Percentiles rank a stretch among this genome's conserved stretches.
Conservation (phyloP, 2,797 vertebrate genomes). For the Nyctalus aviator region DNA sequence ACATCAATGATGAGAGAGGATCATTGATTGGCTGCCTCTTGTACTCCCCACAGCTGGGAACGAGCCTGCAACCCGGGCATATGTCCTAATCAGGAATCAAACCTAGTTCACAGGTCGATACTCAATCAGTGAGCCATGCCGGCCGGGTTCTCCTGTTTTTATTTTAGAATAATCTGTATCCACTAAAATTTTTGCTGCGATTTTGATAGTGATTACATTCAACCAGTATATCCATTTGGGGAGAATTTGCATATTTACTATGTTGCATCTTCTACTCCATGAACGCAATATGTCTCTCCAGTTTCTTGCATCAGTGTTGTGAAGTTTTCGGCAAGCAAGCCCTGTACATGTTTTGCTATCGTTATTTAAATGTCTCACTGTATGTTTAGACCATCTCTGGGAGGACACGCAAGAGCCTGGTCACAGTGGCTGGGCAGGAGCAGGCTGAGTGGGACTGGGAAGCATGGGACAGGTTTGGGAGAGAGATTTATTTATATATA, state of each 20-base stretch:
- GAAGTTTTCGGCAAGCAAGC: background rate
- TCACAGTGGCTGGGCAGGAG: background rate
- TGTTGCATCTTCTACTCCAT: background rate
- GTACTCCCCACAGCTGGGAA: too few species aligned
- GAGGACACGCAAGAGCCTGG: background rate
- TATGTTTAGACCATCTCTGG: background rate
- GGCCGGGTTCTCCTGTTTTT: background rate
- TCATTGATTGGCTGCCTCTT: too few species aligned
- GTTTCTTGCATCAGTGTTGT: background rate
- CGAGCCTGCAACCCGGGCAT: too few species aligned
- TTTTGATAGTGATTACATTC: background rate
- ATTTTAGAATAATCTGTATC: background rate
- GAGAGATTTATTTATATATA: background rate
- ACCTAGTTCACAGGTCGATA: too few species aligned
- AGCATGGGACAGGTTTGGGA: too few species aligned
- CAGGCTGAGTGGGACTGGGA: background rate
- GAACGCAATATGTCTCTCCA: background rate
- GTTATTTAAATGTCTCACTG: background rate
- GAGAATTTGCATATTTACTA: background rate
- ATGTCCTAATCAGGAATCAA: too few species aligned
- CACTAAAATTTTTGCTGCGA: background rate
- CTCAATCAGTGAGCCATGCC: too few species aligned
- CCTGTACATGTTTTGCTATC: background rate
- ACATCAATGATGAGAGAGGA: too few species aligned
- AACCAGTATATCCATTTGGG: background rate